Evolutionary conservation across 35 echinoderm and acorn worm species (phyloP), one percentile per base, ranked within the genome.

Genomic region (Ptychodera flava): DNA sequence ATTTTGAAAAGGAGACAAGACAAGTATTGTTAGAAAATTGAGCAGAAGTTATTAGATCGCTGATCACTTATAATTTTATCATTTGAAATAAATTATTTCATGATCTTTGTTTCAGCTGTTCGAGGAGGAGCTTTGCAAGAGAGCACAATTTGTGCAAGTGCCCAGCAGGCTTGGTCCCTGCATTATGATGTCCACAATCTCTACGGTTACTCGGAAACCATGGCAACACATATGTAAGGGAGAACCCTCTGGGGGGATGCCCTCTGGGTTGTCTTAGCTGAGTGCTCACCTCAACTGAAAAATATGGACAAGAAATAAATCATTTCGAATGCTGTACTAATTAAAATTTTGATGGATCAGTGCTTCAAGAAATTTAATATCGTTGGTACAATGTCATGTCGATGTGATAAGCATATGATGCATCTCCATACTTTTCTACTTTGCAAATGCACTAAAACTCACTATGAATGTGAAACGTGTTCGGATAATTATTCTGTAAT

Each of bases 111-210:
- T 87, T 1, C 77, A 94, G 92, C 34, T 53, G 37, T 94, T 35
- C n/a, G 32, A 34, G 85, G 81, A 28, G 85, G 85, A 28, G 88
- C 77, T 16, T 81, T 94, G 27, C 64, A 34, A 36, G 15, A 79
- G 0, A 88, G 80, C 34, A 94, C 92, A n/a, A 33, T 94, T 15
- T 94, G 92, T 94, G 35, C 86, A 45, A 88, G 88, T 16, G 80
- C 92, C 76, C 85, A 36, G 33, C 92, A 94, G 22, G n/a, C 31
- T 28, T 80, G 87, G 31, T 80, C 85, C 12, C 45, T 37, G 30
- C 92, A 94, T 80, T 94, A 94, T 78, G 81, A 94, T 80, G 80
- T 94, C n/a, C 92, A 94, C 78, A 94, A 79, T 91, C 77, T 94
- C 52, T 94, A 91, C 88, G 92, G 92, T 31, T 80, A 90, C 77